phyloP scores from a whole-genome alignment of 2,888 invertebrate genomes.

The Agonopterix arenella region DNA sequence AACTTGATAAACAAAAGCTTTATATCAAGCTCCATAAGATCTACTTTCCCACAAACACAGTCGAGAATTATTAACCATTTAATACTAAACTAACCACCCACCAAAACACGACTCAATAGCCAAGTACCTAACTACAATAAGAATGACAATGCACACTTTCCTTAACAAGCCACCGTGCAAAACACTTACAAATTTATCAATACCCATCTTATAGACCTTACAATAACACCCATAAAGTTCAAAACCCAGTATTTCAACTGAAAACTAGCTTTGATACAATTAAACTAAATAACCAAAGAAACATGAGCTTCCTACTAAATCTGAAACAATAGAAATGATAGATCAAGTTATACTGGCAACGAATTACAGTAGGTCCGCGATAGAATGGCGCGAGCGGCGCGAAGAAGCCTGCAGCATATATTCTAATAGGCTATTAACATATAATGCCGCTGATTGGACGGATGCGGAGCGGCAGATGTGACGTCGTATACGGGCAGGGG shows the following conservation, averaged over 20 bases:
- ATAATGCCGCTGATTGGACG: conserved; percentile 79
- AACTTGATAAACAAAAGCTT: too few relatives aligned
- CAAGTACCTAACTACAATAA: conserved; percentile 31
- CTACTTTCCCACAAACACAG: too few relatives aligned
- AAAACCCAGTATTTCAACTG: neutral
- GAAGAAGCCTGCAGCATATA: conserved; percentile 56
- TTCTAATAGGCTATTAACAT: conserved; percentile 77
- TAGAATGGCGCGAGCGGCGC: conserved; percentile 43
- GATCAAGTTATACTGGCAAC: conserved; percentile 31
- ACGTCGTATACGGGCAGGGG: conserved; percentile 41
- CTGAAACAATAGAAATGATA: conserved; percentile 16
- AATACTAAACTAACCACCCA: conserved; percentile 24
- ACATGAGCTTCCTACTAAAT: conserved; percentile 23
- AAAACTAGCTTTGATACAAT: conserved; percentile 16
- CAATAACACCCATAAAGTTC: conserved; percentile 7
- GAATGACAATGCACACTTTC: conserved; percentile 23
- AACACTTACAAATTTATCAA: conserved; percentile 24
- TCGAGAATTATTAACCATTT: too few relatives aligned
- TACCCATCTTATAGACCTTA: conserved; percentile 14
- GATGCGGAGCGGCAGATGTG: conserved; percentile 62
- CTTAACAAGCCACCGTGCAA: conserved; percentile 58
- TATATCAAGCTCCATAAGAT: too few relatives aligned
- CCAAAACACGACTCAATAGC: conserved; percentile 38
- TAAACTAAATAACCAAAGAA: conserved; percentile 31
- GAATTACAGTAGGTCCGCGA: conserved; percentile 33